These are phyloP conservation scores for Dipodomys spectabilis DNA, from an alignment of 2,113 vertebrate genomes.

Conservation along the genomic window DNA sequence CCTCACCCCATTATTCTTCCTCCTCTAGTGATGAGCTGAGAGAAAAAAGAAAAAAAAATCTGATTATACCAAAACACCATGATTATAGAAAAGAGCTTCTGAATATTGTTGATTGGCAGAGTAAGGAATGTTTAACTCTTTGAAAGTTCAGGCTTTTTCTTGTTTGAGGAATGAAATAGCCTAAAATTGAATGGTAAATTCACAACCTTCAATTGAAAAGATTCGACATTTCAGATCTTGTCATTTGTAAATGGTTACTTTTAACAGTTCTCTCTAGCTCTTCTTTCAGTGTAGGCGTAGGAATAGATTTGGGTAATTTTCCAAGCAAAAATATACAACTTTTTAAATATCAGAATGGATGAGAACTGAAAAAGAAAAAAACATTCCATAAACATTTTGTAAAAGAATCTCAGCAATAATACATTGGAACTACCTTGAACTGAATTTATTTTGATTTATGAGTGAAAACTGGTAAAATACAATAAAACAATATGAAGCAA, in stretches of 20 bases:
- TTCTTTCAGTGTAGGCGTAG: slow-evolving; percentile 56
- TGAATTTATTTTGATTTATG: neutral
- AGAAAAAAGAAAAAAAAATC: neutral
- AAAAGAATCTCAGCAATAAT: slow-evolving; percentile 1
- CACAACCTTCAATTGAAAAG: neutral
- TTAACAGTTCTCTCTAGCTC: slow-evolving; percentile 38
- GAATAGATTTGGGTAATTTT: slow-evolving; percentile 71
- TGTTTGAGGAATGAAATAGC: slow-evolving; percentile 44
- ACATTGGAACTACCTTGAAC: neutral
- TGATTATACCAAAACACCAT: neutral
- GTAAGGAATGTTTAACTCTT: slow-evolving; percentile 36
- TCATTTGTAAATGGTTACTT: slow-evolving; percentile 48
- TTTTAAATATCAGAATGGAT: slow-evolving; percentile 38
- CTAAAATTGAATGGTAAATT: slow-evolving; percentile 62
- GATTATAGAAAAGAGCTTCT: neutral
- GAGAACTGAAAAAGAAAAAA: slow-evolving; percentile 58
- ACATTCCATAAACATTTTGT: neutral
- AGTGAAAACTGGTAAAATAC: neutral
- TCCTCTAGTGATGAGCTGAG: neutral
- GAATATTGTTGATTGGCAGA: neutral
- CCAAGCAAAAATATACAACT: neutral
- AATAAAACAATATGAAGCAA: neutral
- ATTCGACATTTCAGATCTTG: slow-evolving; percentile 49
- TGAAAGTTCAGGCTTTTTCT: neutral
- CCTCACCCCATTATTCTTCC: neutral